Evolutionary conservation across 2,888 invertebrate species (phyloP).

Genomic region (Drosophila fungiperda): DNA sequence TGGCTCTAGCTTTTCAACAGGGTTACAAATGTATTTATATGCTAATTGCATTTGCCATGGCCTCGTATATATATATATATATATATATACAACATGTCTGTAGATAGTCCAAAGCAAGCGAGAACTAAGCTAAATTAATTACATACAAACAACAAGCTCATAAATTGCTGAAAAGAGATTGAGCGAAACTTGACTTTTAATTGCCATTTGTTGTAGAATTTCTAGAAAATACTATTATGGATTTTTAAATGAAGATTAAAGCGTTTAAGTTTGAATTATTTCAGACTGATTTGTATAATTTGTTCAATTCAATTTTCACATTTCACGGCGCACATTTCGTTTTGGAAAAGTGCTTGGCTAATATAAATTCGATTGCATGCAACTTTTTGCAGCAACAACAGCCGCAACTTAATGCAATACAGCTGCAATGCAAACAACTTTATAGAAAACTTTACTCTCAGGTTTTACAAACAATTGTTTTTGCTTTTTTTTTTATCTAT

Average conservation of each 20-base stretch:
- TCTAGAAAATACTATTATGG: conserved; percentile 15
- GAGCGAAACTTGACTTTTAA: conserved; percentile 24
- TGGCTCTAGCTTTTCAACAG: conserved; percentile 23
- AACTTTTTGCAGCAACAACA: conserved; percentile 53
- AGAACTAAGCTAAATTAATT: conserved; percentile 50
- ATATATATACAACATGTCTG: neutral
- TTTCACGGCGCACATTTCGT: conserved; percentile 23
- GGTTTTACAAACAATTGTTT: conserved; percentile 50
- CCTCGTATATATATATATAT: conserved; percentile 18
- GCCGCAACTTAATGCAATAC: conserved; percentile 39
- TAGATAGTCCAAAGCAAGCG: conserved; percentile 11
- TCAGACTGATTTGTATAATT: neutral
- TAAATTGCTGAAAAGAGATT: conserved; percentile 20
- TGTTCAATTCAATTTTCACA: conserved; percentile 1
- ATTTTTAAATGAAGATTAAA: neutral
- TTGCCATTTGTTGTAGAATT: conserved; percentile 29
- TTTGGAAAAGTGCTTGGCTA: conserved; percentile 53
- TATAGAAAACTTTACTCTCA: conserved; percentile 48
- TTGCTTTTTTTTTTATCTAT: conserved; percentile 14
- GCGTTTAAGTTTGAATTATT: neutral
- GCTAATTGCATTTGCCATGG: conserved; percentile 67
- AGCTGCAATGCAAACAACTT: conserved; percentile 65
- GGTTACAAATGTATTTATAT: conserved; percentile 69
- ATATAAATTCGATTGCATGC: conserved; percentile 58
- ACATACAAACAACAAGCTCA: conserved; percentile 30